Evolutionary conservation across 2,113 vertebrate species (phyloP).

Genomic region (Rhabdornis inornatus): DNA sequence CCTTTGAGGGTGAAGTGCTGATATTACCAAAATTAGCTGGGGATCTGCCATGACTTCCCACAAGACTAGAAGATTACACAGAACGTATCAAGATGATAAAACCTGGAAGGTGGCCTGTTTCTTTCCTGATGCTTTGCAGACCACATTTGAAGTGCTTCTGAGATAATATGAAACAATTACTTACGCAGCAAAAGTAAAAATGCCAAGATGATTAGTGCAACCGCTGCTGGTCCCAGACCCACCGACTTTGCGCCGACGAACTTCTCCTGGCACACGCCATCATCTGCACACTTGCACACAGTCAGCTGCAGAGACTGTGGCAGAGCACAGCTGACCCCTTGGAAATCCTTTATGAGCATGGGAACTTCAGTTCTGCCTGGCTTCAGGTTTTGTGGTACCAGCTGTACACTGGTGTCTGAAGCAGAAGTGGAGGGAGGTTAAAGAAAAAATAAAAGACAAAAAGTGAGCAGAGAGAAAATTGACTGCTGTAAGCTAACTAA

Average conservation of each 20-base stretch:
- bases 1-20: neutral
- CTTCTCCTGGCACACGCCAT: neutral
- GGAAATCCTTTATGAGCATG: conserved; percentile 67
- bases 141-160: neutral
- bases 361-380: conserved; percentile 45
- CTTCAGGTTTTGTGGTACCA: conserved; percentile 39
- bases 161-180: conserved; percentile 8
- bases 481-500: neutral
- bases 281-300: conserved; percentile 57
- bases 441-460: neutral
- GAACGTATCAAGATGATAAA: neutral
- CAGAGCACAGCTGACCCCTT: conserved; percentile 70
- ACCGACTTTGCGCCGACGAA: rapidly evolving
- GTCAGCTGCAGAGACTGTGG: conserved; percentile 60
- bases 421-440: neutral
- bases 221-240: conserved; percentile 64
- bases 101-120: neutral
- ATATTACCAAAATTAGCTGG: neutral
- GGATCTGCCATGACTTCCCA: neutral
- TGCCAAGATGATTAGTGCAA: conserved; percentile 71
- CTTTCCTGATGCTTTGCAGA: neutral
- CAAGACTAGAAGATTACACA: neutral
- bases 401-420: conserved; percentile 66
- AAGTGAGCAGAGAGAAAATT: neutral
- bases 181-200: conserved; percentile 77